Conservation (phyloP, 2,113 vertebrate species). For the Chloropsis cyanopogon region DNA sequence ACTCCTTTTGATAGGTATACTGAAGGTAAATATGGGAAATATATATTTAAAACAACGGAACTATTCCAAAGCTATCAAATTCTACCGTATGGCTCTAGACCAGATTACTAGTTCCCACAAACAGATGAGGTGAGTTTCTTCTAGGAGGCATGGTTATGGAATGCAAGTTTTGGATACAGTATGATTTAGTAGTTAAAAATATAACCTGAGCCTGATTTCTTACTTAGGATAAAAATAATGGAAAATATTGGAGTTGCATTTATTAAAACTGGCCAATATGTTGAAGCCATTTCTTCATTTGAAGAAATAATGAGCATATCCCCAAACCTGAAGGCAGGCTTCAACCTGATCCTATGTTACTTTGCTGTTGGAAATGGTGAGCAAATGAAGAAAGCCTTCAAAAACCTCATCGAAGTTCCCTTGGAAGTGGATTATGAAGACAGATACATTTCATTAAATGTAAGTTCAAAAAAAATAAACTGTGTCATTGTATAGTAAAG, state of each 20-base stretch:
- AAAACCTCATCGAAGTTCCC: slow-evolving; percentile 89
- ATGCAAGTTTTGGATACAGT: neutral
- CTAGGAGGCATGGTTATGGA: neutral
- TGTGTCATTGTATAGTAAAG: neutral
- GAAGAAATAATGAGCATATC: slow-evolving; percentile 92
- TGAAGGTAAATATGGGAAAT: slow-evolving; percentile 98
- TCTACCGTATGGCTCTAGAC: slow-evolving; percentile 97
- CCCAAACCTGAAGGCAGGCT: slow-evolving; percentile 89
- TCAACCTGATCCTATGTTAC: slow-evolving; percentile 92
- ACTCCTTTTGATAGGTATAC: slow-evolving; percentile 76
- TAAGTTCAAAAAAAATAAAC: slow-evolving; percentile 68
- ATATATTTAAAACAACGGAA: slow-evolving; percentile 96
- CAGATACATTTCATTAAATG: slow-evolving; percentile 86
- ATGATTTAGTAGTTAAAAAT: neutral
- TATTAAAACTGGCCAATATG: slow-evolving; percentile 88
- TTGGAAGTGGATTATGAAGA: slow-evolving; percentile 90
- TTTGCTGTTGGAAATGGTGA: slow-evolving; percentile 89
- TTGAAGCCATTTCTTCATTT: slow-evolving; percentile 89
- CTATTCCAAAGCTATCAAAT: slow-evolving; percentile 94
- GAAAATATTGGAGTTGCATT: slow-evolving; percentile 96
- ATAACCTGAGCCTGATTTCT: neutral
- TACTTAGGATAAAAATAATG: slow-evolving; percentile 92
- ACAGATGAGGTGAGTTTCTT: slow-evolving; percentile 81
- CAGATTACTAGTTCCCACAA: slow-evolving; percentile 91
- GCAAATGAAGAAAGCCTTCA: slow-evolving; percentile 95